Base-by-base conservation (phyloP, 2,888 invertebrate species). In the Chrysina gloriosa region DNA sequence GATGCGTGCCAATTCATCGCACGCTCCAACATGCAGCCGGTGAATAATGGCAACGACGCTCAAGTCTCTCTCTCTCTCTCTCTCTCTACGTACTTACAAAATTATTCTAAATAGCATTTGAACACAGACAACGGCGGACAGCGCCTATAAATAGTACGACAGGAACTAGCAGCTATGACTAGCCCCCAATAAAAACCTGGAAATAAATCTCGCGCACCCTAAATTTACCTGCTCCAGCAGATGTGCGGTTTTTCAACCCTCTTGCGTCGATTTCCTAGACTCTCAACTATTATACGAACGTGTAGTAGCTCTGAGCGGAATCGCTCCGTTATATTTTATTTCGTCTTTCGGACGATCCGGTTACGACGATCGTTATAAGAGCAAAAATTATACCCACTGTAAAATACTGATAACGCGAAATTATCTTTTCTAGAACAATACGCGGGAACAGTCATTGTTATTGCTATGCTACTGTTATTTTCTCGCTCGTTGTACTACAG, bases 231-330 rank as follows among this genome's bases (percentile, higher is more conserved):
- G 58, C 58, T 21, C 39, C 14, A 9, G 39, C 58, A 58, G 58
- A 58, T 58, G 58, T 58, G 42, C 39, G 39, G 39, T 58, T 58
- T 45, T 58, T 58, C 58, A 58, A 39, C 58, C 58, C 58, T 25
- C 14, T 14, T 9, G 42, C 14, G 39, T 23, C 2, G 39, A 58
- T 58, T 58, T 58, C 16, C 58, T 58, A 25, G 23, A 58, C 25
- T n/a, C n/a, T n/a, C n/a, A n/a, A n/a, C n/a, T n/a, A n/a, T n/a
- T n/a, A n/a, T n/a, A n/a, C n/a, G n/a, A n/a, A n/a, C n/a, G n/a
- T n/a, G n/a, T n/a, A n/a, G n/a, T n/a, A n/a, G n/a, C n/a, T n/a
- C n/a, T n/a, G n/a, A n/a, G n/a, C n/a, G n/a, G n/a, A n/a, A n/a
- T n/a, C n/a, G n/a, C n/a, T n/a, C n/a, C n/a, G n/a, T n/a, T n/a